Evolutionary conservation across 2,888 invertebrate genomes (phyloP).

Genomic region (Tetranychus piercei): DNA sequence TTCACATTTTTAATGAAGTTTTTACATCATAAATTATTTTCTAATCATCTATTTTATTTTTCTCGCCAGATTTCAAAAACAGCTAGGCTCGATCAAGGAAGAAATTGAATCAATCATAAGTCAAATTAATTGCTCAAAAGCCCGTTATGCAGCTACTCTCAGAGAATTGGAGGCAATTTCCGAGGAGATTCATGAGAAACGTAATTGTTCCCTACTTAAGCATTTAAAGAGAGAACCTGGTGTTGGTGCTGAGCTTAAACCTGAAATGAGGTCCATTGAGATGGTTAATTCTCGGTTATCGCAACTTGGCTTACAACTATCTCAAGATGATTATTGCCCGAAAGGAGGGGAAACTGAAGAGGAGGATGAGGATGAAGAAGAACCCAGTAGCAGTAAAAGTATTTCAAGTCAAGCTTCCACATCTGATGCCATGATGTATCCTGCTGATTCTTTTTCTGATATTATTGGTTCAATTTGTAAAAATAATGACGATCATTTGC

Average conservation of each 20-base stretch:
- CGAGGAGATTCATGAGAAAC: constrained; percentile 22
- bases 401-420: neutral
- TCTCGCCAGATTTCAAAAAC: constrained; percentile 12
- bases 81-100: constrained; percentile 16
- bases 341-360: neutral
- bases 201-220: constrained; percentile 7
- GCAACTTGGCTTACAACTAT: neutral
- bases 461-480: neutral
- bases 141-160: constrained; percentile 18
- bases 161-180: constrained; percentile 21
- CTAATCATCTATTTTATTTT: neutral
- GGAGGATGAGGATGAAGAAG: neutral
- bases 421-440: neutral
- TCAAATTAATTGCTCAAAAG: constrained; percentile 15
- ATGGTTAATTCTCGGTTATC: neutral
- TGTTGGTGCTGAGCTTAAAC: neutral
- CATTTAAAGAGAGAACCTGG: neutral
- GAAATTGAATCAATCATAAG: constrained; percentile 17
- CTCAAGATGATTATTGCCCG: neutral
- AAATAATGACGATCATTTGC: neutral
- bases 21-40: neutral
- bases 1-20: too few species aligned
- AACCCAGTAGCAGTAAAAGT: neutral
- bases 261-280: neutral
- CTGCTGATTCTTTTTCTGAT: neutral